Conservation (phyloP, 2,797 vertebrate species). For the Danio tinwini region DNA sequence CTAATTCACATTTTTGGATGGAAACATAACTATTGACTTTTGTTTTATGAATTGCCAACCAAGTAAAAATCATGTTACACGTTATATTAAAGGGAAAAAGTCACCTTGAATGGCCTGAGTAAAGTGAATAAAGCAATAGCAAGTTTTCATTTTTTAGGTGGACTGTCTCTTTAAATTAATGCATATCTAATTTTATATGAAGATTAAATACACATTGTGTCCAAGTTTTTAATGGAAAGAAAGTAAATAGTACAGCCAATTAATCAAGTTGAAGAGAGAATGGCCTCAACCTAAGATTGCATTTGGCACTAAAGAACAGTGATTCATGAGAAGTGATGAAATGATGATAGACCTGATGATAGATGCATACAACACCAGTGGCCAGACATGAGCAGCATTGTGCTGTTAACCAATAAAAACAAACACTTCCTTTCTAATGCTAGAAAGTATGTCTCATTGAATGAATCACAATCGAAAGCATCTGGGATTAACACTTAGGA, state of each 20-base stretch:
- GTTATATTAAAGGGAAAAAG: too few species aligned
- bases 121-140: too few species aligned
- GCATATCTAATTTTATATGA: background rate
- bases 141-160: too few species aligned
- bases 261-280: background rate
- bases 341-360: background rate
- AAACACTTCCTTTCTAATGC: background rate
- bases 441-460: constrained; percentile 11
- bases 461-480: constrained; percentile 38
- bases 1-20: too few species aligned
- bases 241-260: background rate
- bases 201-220: constrained; percentile 1
- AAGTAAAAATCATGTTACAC: too few species aligned
- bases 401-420: background rate
- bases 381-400: constrained; percentile 7
- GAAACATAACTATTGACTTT: too few species aligned
- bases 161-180: background rate
- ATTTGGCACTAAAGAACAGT: background rate
- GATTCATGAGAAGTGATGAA: constrained; percentile 21
- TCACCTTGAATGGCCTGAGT: too few species aligned
- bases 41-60: too few species aligned
- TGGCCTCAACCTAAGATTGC: background rate
- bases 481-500: background rate
- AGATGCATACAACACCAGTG: background rate
- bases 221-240: background rate